Conservation (phyloP, 1,140 invertebrate genomes). For the Eciton burchellii region DNA sequence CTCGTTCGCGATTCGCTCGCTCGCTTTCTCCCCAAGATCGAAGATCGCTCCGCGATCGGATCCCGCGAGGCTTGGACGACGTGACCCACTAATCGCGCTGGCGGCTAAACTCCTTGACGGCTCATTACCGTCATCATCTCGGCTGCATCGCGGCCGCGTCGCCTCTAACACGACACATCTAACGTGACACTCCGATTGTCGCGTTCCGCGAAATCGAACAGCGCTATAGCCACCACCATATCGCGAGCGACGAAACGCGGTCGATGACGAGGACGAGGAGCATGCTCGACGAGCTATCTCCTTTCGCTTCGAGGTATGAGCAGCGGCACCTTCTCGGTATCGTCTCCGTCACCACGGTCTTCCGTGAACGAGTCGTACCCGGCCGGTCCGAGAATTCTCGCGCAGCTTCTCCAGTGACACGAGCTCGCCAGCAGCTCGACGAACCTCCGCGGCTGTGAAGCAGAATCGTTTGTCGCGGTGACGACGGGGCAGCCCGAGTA, state of each 20-base stretch:
- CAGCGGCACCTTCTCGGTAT: conserved; percentile 33
- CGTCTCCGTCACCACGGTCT: conserved; percentile 7
- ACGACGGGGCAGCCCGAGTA: no score
- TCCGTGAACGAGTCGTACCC: conserved; percentile 47
- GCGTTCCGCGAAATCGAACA: conserved; percentile 38
- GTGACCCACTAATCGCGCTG: conserved; percentile 24
- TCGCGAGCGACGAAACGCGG: conserved; percentile 9
- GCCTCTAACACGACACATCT: conserved; percentile 34
- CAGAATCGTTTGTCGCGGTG: conserved; percentile 1
- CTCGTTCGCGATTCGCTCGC: neutral
- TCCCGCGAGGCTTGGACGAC: conserved; percentile 1
- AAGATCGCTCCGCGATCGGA: neutral
- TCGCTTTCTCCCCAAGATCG: conserved; percentile 17
- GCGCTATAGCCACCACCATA: conserved; percentile 13
- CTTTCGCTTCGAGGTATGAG: conserved; percentile 34
- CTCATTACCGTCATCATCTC: conserved; percentile 2
- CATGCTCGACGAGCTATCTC: conserved; percentile 1
- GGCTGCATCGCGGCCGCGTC: conserved; percentile 24
- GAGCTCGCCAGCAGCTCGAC: neutral
- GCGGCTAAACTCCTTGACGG: neutral
- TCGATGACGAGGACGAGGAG: neutral
- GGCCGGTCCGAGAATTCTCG: conserved; percentile 37
- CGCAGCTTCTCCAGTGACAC: conserved; percentile 7
- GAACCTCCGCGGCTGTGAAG: conserved; percentile 10
- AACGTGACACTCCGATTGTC: conserved; percentile 39